Evolutionary conservation across 2,888 invertebrate species (phyloP).

Genomic region (Sinelater perroti): DNA sequence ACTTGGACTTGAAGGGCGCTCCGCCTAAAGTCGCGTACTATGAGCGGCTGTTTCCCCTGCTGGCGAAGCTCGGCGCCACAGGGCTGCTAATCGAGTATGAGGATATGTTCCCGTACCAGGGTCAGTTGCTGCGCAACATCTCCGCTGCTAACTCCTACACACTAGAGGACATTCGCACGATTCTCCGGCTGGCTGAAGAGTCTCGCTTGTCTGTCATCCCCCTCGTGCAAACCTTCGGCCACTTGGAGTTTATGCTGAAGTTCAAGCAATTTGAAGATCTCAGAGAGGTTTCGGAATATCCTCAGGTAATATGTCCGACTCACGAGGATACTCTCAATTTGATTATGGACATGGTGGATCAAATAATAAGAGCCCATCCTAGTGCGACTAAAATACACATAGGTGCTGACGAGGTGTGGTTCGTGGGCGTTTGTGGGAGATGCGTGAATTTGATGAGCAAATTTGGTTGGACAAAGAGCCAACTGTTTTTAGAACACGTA

Average conservation of each 20-base stretch:
- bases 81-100: conserved; percentile 86
- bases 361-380: conserved; percentile 70
- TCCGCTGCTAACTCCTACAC: conserved; percentile 73
- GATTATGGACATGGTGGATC: conserved; percentile 74
- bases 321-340: conserved; percentile 65
- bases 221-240: conserved; percentile 86
- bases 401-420: conserved; percentile 85
- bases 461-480: conserved; percentile 62
- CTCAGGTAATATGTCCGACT: conserved; percentile 77
- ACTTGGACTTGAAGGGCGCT: conserved; percentile 86
- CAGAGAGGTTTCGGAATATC: conserved; percentile 70
- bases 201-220: conserved; percentile 77
- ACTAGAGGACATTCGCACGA: conserved; percentile 62
- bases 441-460: conserved; percentile 62
- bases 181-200: conserved; percentile 64
- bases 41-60: conserved; percentile 67
- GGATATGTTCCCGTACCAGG: conserved; percentile 85
- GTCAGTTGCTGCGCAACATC: conserved; percentile 64
- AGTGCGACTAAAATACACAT: conserved; percentile 69
- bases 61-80: conserved; percentile 74
- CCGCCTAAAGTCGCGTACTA: conserved; percentile 75
- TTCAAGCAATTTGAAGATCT: conserved; percentile 71
- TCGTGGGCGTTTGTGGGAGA: conserved; percentile 69
- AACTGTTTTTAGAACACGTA: conserved; percentile 72
- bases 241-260: conserved; percentile 83